phyloP scores from a whole-genome alignment of 2,888 invertebrate genomes.

The Mystacides longicornis region DNA sequence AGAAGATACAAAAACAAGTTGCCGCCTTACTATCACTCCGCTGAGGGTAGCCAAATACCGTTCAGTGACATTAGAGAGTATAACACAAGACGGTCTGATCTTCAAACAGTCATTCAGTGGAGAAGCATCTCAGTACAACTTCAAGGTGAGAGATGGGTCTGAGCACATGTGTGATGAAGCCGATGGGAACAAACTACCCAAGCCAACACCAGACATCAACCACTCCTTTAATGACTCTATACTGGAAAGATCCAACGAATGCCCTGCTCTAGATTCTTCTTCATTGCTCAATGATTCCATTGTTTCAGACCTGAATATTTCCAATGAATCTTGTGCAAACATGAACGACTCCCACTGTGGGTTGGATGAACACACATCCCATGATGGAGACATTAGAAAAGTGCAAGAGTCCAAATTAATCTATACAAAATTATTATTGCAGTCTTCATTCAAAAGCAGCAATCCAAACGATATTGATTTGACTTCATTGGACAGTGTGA shows the following conservation, averaged over 20 bases:
- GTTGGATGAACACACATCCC: background rate
- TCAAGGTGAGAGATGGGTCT: slow-evolving; percentile 43
- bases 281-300: slow-evolving; percentile 37
- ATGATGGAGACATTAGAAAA: background rate
- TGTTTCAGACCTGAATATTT: slow-evolving; percentile 37
- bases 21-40: slow-evolving; percentile 1
- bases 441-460: slow-evolving; percentile 18
- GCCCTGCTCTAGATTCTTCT: slow-evolving; percentile 36
- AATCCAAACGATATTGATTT: slow-evolving; percentile 38
- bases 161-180: slow-evolving; percentile 29
- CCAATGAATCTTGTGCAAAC: slow-evolving; percentile 38
- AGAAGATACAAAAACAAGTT: slow-evolving; percentile 33
- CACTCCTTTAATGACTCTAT: slow-evolving; percentile 31
- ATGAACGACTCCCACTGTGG: slow-evolving; percentile 25
- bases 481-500: slow-evolving; percentile 29
- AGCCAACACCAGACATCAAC: slow-evolving; percentile 28
- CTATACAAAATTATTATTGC: slow-evolving; percentile 5
- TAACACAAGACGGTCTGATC: slow-evolving; percentile 28
- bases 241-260: slow-evolving; percentile 40
- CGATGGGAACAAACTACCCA: slow-evolving; percentile 29
- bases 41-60: slow-evolving; percentile 26
- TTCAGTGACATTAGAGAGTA: slow-evolving; percentile 41
- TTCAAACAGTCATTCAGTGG: slow-evolving; percentile 27
- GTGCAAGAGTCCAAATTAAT: background rate
- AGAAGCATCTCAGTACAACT: slow-evolving; percentile 36